A percentile compares a stretch with the other conserved stretches of the same genome.
phyloP scores from a whole-genome alignment of 2,888 invertebrate genomes.

The Digitonthophagus gazella region DNA sequence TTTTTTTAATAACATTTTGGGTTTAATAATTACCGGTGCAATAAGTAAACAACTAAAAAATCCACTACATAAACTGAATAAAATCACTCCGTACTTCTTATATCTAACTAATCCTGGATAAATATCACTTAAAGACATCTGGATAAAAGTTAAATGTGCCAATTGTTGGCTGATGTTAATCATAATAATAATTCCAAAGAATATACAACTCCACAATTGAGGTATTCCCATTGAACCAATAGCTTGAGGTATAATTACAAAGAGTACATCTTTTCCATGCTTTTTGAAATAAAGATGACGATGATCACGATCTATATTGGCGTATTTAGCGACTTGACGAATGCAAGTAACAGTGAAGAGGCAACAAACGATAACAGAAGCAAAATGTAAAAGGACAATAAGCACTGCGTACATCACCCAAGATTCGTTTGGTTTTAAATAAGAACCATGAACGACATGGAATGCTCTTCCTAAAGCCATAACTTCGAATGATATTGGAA shows the following conservation, averaged over 20 bases:
- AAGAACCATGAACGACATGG: slow-evolving; percentile 32
- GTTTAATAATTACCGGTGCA: slow-evolving; percentile 18
- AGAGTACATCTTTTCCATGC: slow-evolving; percentile 6
- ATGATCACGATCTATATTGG: slow-evolving; percentile 6
- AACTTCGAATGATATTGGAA: slow-evolving; percentile 19
- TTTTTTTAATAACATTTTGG: background rate
- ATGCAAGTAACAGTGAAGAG: slow-evolving; percentile 19
- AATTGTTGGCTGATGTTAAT: slow-evolving; percentile 21
- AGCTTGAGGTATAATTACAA: slow-evolving; percentile 23
- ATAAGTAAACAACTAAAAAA: slow-evolving; percentile 17
- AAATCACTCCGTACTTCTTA: slow-evolving; percentile 21
- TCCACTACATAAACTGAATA: slow-evolving; percentile 21
- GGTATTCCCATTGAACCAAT: slow-evolving; percentile 25
- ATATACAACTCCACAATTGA: slow-evolving; percentile 24
- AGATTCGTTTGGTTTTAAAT: slow-evolving; percentile 22
- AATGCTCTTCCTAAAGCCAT: slow-evolving; percentile 28
- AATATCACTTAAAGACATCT: slow-evolving; percentile 22
- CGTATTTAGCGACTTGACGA: slow-evolving; percentile 14
- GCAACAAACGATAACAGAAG: slow-evolving; percentile 7
- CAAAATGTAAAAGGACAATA: slow-evolving; percentile 21
- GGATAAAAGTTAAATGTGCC: slow-evolving; percentile 22
- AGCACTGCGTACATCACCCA: slow-evolving; percentile 30
- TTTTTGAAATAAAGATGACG: background rate
- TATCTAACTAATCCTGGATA: slow-evolving; percentile 22
- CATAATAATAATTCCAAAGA: slow-evolving; percentile 21